These are phyloP conservation scores for Gymnosoma rotundatum DNA, from an alignment of 2,888 invertebrate genomes.

Conservation along the genomic window DNA sequence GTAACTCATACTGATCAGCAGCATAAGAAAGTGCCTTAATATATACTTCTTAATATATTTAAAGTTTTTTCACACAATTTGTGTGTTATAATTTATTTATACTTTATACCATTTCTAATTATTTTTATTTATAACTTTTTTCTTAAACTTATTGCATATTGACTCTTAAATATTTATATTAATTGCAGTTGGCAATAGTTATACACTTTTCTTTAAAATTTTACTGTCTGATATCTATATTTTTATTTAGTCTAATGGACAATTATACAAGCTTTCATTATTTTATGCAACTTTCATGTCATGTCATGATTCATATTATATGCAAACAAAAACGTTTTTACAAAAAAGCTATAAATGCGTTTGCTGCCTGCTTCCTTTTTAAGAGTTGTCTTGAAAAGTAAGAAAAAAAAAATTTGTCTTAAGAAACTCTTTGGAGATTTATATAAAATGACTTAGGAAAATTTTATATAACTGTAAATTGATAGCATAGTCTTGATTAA, in stretches of 20 bases:
- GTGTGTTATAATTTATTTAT: slow-evolving; percentile 49
- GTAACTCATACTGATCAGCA: not conserved
- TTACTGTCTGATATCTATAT: not conserved
- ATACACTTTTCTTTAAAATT: slow-evolving; percentile 8
- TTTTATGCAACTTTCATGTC: slow-evolving; percentile 50
- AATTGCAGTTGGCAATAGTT: slow-evolving; percentile 2
- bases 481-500: not conserved
- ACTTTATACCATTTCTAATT: slow-evolving; percentile 44
- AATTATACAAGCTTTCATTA: slow-evolving; percentile 22
- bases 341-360: slow-evolving; percentile 5
- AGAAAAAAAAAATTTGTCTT: slow-evolving; percentile 12
- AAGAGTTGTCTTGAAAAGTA: not conserved
- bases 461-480: not conserved
- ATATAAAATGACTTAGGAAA: slow-evolving; percentile 45
- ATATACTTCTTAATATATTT: not conserved
- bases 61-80: not conserved
- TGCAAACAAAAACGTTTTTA: not conserved
- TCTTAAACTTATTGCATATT: not conserved
- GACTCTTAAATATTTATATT: not conserved
- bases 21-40: not conserved
- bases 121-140: slow-evolving; percentile 31
- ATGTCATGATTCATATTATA: slow-evolving; percentile 1
- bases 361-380: slow-evolving; percentile 13
- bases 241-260: slow-evolving; percentile 1
- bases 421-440: slow-evolving; percentile 53